phyloP scores from a whole-genome alignment of 2,797 vertebrate species.

The Centroberyx gerrardi region DNA sequence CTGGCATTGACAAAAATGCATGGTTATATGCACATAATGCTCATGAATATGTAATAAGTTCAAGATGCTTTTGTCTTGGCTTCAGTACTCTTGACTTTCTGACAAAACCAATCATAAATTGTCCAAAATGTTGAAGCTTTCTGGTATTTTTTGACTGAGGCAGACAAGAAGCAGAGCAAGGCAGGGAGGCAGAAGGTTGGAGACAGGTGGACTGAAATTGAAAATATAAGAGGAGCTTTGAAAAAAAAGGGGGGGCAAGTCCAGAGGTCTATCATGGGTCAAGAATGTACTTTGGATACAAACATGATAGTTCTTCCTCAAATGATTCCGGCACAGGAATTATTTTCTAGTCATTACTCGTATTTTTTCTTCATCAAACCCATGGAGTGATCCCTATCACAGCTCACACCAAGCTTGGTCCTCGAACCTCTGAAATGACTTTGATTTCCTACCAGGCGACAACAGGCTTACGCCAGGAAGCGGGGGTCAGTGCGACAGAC shows the following conservation, averaged over 20 bases:
- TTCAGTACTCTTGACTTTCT: neutral
- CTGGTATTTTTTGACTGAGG: neutral
- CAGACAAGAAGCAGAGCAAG: neutral
- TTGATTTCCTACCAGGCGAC: conserved; percentile 75
- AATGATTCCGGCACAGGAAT: neutral
- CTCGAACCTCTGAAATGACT: conserved; percentile 52
- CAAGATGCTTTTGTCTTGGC: conserved; percentile 12
- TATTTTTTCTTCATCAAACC: conserved; percentile 37
- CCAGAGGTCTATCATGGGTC: neutral
- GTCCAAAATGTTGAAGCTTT: neutral
- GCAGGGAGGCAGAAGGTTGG: neutral
- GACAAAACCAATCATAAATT: neutral
- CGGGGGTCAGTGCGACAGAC: conserved; percentile 61
- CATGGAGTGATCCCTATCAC: conserved; percentile 16
- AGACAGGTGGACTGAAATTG: neutral
- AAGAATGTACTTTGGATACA: neutral
- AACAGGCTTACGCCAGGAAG: conserved; percentile 62
- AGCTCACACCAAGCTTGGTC: conserved; percentile 23
- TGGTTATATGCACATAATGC: conserved; percentile 46
- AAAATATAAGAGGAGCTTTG: too few species aligned
- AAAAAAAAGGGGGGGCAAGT: too few species aligned
- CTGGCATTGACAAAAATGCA: conserved; percentile 30
- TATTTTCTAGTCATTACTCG: conserved; percentile 16
- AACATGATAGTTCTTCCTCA: neutral
- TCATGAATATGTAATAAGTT: conserved; percentile 51